Evolutionary conservation across 2,888 invertebrate genomes (phyloP), one percentile per base, ranked within the genome.

Genomic region (Chydorus sphaericus): DNA sequence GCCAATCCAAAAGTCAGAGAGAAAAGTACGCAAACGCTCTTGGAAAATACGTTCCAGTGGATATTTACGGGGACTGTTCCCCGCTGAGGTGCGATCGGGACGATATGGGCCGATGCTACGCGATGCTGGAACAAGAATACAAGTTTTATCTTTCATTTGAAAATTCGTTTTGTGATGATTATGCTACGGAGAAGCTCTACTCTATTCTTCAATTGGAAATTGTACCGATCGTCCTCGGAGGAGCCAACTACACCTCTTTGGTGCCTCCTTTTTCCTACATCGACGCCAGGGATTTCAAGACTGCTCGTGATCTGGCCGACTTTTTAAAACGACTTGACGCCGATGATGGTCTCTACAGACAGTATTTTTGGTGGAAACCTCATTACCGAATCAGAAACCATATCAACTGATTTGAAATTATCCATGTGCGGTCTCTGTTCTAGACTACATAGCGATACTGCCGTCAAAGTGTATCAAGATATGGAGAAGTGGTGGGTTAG

Each of bases 291-390:
- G 57, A 57, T 44, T 62, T 61, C 39, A 20, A 28, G 6, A 60
- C 61, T 2, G 63, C 63, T 2, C 54, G 61, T 28, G 59, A 63
- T n/a, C 59, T 66, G 33, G 82, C 77, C 0, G 62, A 69, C 6
- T 73, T 76, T 63, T 68, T 83, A 8, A 62, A 63, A 3, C 68
- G 70, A 55, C 67, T 83, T 49, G 71, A 75, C 58, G 61, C 62
- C 10, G 67, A 73, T 44, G 62, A 62, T 20, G 39, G 39, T 39
- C 70, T 74, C 18, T 71, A 70, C 60, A 60, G 71, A 30, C 63
- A 66, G 1, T 79, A 73, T 61, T 81, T 80, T 60, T 62, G 67
- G 53, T 83, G 83, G 83, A 75, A 80, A 49, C 55, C 58, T 11
- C 52, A 59, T 7, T 59, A 52, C 29, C 30, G 58, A 62, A 39